Evolutionary conservation across 2,888 invertebrate species (phyloP).

Genomic region (Prenolepis imparis): DNA sequence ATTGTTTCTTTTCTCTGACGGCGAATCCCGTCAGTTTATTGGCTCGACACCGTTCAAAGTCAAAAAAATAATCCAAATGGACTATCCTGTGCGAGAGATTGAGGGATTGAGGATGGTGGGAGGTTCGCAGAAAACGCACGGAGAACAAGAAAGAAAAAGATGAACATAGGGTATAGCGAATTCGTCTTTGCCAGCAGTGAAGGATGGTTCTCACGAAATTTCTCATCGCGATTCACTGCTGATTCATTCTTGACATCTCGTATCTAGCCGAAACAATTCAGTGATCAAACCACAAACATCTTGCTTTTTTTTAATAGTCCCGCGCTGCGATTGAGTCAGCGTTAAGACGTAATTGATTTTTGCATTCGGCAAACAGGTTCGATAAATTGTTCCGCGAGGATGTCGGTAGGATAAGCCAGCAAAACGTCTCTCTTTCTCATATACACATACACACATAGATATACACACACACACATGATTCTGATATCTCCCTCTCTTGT

Average conservation of each 20-base stretch:
- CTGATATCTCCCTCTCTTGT: conserved; percentile 58
- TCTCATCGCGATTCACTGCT: conserved; percentile 44
- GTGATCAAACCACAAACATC: conserved; percentile 38
- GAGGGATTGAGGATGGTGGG: conserved; percentile 62
- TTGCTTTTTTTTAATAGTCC: conserved; percentile 8
- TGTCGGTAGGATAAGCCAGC: conserved; percentile 48
- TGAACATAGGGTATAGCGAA: conserved; percentile 56
- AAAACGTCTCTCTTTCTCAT: conserved; percentile 59
- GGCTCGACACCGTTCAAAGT: conserved; percentile 72
- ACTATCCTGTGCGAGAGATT: conserved; percentile 54
- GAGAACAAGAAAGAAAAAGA: conserved; percentile 36
- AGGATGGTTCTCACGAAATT: conserved; percentile 61
- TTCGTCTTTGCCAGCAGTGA: conserved; percentile 66
- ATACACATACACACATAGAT: background rate
- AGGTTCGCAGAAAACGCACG: conserved; percentile 74
- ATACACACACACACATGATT: conserved; percentile 30
- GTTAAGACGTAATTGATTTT: conserved; percentile 52
- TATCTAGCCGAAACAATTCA: conserved; percentile 39
- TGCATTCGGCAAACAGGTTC: conserved; percentile 50
- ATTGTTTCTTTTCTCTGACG: conserved; percentile 55
- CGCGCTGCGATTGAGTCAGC: conserved; percentile 49
- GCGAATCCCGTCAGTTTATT: conserved; percentile 75
- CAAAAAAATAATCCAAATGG: conserved; percentile 62
- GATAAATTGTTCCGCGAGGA: conserved; percentile 51
- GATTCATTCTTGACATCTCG: conserved; percentile 52